phyloP scores from a whole-genome alignment of 2,888 invertebrate species.

The Gortyna flavago region DNA sequence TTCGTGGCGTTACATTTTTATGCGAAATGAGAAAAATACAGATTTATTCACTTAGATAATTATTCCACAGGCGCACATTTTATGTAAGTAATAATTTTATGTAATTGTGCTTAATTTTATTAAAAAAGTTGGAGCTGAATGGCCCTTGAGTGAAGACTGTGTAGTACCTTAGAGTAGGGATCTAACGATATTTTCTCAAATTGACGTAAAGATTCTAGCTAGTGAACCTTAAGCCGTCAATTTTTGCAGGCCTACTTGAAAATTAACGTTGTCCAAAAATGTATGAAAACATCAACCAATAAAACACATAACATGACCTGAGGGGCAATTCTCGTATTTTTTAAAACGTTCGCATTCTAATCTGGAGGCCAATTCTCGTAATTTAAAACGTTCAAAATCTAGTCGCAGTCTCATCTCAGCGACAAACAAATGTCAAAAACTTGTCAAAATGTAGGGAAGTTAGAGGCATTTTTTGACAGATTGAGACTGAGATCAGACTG shows the following conservation, averaged over 20 bases:
- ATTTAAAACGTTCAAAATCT: too few relatives aligned
- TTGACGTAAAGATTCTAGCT: background rate
- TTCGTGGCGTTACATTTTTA: slow-evolving; percentile 37
- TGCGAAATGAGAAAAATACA: slow-evolving; percentile 47
- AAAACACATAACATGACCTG: background rate
- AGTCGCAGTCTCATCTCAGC: too few relatives aligned
- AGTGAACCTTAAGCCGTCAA: background rate
- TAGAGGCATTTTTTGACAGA: too few relatives aligned
- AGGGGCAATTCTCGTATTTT: too few relatives aligned
- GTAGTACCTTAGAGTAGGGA: background rate
- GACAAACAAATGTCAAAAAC: too few relatives aligned
- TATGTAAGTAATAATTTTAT: slow-evolving; percentile 35
- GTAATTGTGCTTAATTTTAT: slow-evolving; percentile 38
- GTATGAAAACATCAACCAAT: background rate
- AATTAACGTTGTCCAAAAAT: background rate
- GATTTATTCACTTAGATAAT: slow-evolving; percentile 52
- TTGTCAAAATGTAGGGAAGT: too few relatives aligned
- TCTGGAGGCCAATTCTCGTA: too few relatives aligned
- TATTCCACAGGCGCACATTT: slow-evolving; percentile 56
- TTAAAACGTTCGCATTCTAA: too few relatives aligned
- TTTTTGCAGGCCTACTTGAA: background rate
- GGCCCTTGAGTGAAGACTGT: slow-evolving; percentile 23
- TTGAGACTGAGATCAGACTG: too few relatives aligned
- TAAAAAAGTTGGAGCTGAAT: slow-evolving; percentile 22
- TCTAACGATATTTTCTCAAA: background rate